These are phyloP conservation scores for Drosophila sproati DNA, from an alignment of 1,140 invertebrate species.

Conservation along the genomic window DNA sequence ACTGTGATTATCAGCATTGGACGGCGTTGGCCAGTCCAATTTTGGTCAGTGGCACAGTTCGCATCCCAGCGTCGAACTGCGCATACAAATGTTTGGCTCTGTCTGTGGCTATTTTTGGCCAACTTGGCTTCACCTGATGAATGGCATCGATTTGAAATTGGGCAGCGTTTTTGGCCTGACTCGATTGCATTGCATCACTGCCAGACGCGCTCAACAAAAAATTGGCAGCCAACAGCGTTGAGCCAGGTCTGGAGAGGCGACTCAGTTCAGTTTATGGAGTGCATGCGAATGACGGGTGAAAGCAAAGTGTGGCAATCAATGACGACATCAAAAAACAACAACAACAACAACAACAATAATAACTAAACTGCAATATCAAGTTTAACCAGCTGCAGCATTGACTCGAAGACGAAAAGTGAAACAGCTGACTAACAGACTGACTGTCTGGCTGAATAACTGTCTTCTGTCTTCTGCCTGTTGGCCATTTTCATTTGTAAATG, in stretches of 20 bases:
- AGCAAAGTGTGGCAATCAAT: constrained; percentile 83
- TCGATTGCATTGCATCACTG: constrained; percentile 48
- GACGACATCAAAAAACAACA: constrained; percentile 67
- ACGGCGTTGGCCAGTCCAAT: constrained; percentile 51
- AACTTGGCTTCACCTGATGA: constrained; percentile 19
- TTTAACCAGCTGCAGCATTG: constrained; percentile 62
- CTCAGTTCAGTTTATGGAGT: constrained; percentile 39
- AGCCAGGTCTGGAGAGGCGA: constrained; percentile 8
- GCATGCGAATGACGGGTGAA: constrained; percentile 74
- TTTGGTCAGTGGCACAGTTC: constrained; percentile 75
- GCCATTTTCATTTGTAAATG: background rate
- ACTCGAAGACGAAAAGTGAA: constrained; percentile 24
- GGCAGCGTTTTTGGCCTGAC: background rate
- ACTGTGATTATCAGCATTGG: constrained; percentile 18
- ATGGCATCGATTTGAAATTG: constrained; percentile 42
- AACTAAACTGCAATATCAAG: constrained; percentile 61
- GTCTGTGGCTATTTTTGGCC: constrained; percentile 55
- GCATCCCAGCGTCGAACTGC: constrained; percentile 21
- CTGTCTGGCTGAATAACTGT: background rate
- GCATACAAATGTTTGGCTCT: constrained; percentile 69
- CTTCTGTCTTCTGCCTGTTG: background rate
- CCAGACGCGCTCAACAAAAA: background rate
- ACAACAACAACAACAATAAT: background rate
- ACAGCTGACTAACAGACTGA: constrained; percentile 60
- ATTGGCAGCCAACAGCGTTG: constrained; percentile 42